Conservation (phyloP, 2,113 vertebrate genomes). For the Lampris megalopsis region DNA sequence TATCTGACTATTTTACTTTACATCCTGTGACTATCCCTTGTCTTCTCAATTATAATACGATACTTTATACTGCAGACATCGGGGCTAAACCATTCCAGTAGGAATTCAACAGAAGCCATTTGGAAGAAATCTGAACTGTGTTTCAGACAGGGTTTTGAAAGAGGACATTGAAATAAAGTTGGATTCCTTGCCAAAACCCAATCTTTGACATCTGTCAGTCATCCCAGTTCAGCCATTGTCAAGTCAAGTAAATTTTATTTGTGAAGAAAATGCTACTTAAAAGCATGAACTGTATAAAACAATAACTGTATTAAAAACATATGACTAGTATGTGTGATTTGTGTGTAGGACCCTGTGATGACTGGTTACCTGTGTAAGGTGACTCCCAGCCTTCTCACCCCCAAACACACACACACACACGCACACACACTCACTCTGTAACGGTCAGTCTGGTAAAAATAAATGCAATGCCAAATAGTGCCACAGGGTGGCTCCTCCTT, state of each 20-base stretch:
- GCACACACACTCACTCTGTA: too few species aligned
- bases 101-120: slow-evolving; percentile 34
- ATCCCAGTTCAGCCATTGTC: neutral
- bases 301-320: too few species aligned
- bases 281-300: neutral
- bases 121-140: slow-evolving; percentile 26
- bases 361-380: too few species aligned
- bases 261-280: neutral
- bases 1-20: slow-evolving; percentile 21
- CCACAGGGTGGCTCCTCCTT: too few species aligned
- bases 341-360: too few species aligned
- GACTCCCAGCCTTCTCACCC: too few species aligned
- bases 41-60: slow-evolving; percentile 22
- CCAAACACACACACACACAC: too few species aligned
- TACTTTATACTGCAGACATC: slow-evolving; percentile 18
- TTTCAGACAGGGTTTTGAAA: slow-evolving; percentile 40
- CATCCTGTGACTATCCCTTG: slow-evolving; percentile 24
- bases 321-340: too few species aligned
- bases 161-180: slow-evolving; percentile 13
- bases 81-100: slow-evolving; percentile 27
- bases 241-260: too few species aligned
- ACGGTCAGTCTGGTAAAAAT: too few species aligned
- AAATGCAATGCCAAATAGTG: too few species aligned
- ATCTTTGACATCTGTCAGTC: slow-evolving; percentile 9
- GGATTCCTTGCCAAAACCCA: slow-evolving; percentile 18